Base-by-base conservation (phyloP, 2,113 vertebrate genomes). In the Globicephala melas region DNA sequence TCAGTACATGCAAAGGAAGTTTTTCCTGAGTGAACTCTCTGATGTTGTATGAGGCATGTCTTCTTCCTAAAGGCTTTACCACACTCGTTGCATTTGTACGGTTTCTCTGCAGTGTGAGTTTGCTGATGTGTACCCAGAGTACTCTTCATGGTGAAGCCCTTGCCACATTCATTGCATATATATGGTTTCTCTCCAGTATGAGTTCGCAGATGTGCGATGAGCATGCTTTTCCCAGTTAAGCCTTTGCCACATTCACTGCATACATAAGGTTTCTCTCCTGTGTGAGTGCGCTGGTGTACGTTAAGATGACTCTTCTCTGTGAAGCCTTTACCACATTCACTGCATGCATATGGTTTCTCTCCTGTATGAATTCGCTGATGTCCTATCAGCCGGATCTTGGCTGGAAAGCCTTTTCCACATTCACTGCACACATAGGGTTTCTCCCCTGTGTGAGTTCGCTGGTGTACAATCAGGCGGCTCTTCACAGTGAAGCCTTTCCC, bases 131-230 rank as follows among this genome's bases (percentile, higher is more conserved):
- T 11, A 53, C 15, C 4, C 3, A 96, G 65, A 77, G 36, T 80
- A 67, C 80, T 93, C 67, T 98, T 98, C 8, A 98, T 98, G 0
- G 98, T 97, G 89, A 99, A 99, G 91, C 98, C 97, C 93, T 99
- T 99, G 0, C 99, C 99, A 62, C 99, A 99, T 28, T 99, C 98
- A 0, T 11, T 67, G 14, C 95, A 96, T 63, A 63, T 9, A 44
- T 90, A 94, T 3, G 95, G 95, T 15, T 93, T 93, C 41, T 97
- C 73, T 5, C 73, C 91, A 20, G 79, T 90, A 44, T 95, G 90
- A 68, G 81, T 93, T 93, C 79, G 50, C 79, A 84, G 44, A 65
- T 94, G 85, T 53, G 85, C 93, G 21, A 74, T 74, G 14, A 93
- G 98, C 97, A 87, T 83, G 77, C 81, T 98, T 96, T 36, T 95